These are phyloP conservation scores for Syrista parreyssii DNA, from an alignment of 2,888 invertebrate genomes.

Conservation along the genomic window DNA sequence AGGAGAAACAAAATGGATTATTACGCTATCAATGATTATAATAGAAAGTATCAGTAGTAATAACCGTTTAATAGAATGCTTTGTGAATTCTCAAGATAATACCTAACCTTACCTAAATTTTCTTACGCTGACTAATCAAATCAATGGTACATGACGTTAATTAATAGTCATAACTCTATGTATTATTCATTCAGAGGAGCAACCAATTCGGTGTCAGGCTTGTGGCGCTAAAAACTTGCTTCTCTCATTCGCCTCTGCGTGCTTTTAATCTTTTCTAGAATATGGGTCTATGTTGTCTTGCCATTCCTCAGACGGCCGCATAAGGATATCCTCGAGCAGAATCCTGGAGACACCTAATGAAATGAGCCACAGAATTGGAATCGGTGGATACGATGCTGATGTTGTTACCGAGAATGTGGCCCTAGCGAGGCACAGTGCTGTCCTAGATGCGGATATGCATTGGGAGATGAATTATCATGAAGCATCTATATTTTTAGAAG, in stretches of 20 bases:
- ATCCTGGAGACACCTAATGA: slow-evolving; percentile 47
- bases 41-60: too few species aligned
- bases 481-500: slow-evolving; percentile 88
- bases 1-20: too few species aligned
- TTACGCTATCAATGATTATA: too few species aligned
- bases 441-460: slow-evolving; percentile 66
- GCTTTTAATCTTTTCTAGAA: slow-evolving; percentile 58
- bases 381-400: slow-evolving; percentile 36
- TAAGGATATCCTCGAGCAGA: slow-evolving; percentile 42
- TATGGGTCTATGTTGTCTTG: slow-evolving; percentile 64
- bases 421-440: slow-evolving; percentile 47
- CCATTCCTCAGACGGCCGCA: slow-evolving; percentile 56
- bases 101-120: too few species aligned
- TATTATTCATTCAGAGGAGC: too few species aligned
- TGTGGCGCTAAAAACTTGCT: slow-evolving; percentile 29
- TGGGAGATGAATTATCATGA: slow-evolving; percentile 94
- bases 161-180: too few species aligned
- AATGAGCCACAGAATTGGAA: slow-evolving; percentile 41
- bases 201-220: slow-evolving; percentile 18
- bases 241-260: slow-evolving; percentile 33
- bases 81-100: too few species aligned
- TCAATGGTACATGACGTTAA: too few species aligned
- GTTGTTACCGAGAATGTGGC: slow-evolving; percentile 52
- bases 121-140: too few species aligned
- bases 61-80: too few species aligned